Evolutionary conservation across 1,140 invertebrate species (phyloP).

Genomic region (Trichogramma pretiosum): DNA sequence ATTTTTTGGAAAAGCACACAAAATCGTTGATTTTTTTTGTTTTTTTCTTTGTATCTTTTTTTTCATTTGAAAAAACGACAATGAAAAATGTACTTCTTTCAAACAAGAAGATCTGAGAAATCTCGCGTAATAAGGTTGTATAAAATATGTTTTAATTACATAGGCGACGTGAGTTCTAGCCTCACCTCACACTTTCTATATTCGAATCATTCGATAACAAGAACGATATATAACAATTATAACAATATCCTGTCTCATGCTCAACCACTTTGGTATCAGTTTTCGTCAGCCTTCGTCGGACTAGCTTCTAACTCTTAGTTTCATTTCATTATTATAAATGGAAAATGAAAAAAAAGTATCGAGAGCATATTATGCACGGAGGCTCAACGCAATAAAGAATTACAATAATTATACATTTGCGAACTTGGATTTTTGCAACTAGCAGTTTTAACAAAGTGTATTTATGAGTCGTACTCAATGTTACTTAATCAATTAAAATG

Average conservation of each 20-base stretch:
- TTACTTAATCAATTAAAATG: too few relatives aligned
- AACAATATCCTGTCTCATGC: constrained; percentile 20
- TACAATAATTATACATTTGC: too few relatives aligned
- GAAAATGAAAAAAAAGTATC: not conserved
- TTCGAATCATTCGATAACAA: constrained; percentile 23
- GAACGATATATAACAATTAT: constrained; percentile 34
- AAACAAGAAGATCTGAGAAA: constrained; percentile 22
- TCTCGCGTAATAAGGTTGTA: constrained; percentile 28
- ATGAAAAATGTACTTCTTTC: constrained; percentile 12
- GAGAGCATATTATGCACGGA: constrained; percentile 5
- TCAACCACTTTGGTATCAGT: constrained; percentile 14
- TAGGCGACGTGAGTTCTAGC: constrained; percentile 14
- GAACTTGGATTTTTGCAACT: not conserved
- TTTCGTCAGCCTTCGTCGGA: constrained; percentile 15
- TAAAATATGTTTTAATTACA: constrained; percentile 36
- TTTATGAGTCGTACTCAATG: not conserved
- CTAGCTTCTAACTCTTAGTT: constrained; percentile 10
- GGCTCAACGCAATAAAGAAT: constrained; percentile 9
- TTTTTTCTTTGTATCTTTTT: too few relatives aligned
- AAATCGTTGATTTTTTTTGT: too few relatives aligned
- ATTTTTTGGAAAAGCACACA: too few relatives aligned
- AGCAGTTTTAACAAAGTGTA: constrained; percentile 6
- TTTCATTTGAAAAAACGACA: too few relatives aligned
- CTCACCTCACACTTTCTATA: constrained; percentile 19
- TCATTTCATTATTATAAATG: not conserved